A percentile compares a stretch with the other conserved stretches of the same genome.
phyloP scores from a whole-genome alignment of 1,140 invertebrate genomes.

The Hormaphis cornu region DNA sequence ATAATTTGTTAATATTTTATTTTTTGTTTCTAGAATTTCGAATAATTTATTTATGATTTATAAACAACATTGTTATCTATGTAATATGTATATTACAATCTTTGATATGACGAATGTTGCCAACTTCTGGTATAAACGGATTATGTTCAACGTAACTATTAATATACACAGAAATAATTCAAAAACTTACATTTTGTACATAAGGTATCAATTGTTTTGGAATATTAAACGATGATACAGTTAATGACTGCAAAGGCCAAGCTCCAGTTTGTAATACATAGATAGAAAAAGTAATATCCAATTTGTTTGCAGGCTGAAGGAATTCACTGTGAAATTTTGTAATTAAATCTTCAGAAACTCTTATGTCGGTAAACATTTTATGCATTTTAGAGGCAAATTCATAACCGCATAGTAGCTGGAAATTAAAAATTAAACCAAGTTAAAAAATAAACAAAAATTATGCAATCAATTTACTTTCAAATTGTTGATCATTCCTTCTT shows the following conservation, averaged over 20 bases:
- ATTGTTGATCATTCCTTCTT: slow-evolving; percentile 97
- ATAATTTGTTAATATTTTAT: no score
- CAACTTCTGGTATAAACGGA: no score
- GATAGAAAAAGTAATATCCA: slow-evolving; percentile 72
- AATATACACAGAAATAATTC: neutral
- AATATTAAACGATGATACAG: slow-evolving; percentile 70
- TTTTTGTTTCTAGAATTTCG: no score
- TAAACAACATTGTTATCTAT: no score
- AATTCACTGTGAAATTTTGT: slow-evolving; percentile 70
- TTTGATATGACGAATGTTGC: no score
- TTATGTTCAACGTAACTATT: no score
- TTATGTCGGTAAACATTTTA: slow-evolving; percentile 97
- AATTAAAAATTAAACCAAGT: slow-evolving; percentile 37
- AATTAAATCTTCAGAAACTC: slow-evolving; percentile 83
- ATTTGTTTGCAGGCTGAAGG: slow-evolving; percentile 56
- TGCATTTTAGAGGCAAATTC: slow-evolving; percentile 98
- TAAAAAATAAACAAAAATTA: neutral
- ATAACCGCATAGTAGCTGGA: slow-evolving; percentile 90
- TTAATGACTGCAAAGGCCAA: slow-evolving; percentile 83
- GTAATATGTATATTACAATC: no score
- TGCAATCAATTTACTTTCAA: slow-evolving; percentile 53
- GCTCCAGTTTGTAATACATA: slow-evolving; percentile 73
- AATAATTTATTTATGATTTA: no score
- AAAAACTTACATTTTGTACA: slow-evolving; percentile 59
- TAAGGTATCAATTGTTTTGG: slow-evolving; percentile 84